Percentiles rank a stretch among this genome's conserved stretches.
phyloP scores from a whole-genome alignment of 2,113 vertebrate genomes.

The Lagopus leucura region DNA sequence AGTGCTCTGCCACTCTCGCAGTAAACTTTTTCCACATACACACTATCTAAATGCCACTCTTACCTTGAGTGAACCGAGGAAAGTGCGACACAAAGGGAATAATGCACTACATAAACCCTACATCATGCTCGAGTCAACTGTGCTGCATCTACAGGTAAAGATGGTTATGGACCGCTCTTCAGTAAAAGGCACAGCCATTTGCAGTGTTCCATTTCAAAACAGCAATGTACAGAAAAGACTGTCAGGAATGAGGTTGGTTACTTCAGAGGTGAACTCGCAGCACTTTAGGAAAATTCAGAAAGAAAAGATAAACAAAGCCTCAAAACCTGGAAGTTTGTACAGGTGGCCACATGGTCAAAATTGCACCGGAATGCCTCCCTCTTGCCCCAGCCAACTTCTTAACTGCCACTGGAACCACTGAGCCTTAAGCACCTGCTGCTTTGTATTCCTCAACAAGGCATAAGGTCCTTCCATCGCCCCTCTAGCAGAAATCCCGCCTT shows the following conservation, averaged over 20 bases:
- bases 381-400: neutral
- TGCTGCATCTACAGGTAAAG: neutral
- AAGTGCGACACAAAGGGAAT: neutral
- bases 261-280: neutral
- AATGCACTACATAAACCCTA: neutral
- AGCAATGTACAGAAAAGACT: neutral
- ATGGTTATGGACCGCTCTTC: neutral
- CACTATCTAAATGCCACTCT: neutral
- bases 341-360: neutral
- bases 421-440: neutral
- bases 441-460: neutral
- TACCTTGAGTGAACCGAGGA: neutral
- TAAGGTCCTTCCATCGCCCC: neutral
- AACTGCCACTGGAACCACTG: neutral
- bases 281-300: neutral
- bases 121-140: neutral
- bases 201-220: neutral
- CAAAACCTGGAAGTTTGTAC: neutral
- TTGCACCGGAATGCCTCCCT: neutral
- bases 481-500: neutral
- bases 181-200: neutral
- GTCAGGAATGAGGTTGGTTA: neutral
- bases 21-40: neutral
- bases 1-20: too few species aligned
- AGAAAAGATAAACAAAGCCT: neutral